A percentile compares a stretch with the other conserved stretches of the same genome.
phyloP scores from a whole-genome alignment of 2,797 vertebrate species.

The Macropus fuliginosus region DNA sequence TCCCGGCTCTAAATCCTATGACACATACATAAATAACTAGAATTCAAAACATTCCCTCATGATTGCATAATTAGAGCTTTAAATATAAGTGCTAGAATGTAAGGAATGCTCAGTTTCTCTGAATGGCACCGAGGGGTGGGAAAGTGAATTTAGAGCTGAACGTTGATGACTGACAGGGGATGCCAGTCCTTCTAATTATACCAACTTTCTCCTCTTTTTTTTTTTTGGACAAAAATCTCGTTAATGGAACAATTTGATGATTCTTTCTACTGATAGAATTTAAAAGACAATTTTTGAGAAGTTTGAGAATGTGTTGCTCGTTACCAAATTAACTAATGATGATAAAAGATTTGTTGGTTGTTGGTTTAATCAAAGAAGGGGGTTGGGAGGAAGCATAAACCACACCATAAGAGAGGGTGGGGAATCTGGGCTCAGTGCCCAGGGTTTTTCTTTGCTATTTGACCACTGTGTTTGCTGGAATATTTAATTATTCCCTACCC shows the following conservation, averaged over 20 bases:
- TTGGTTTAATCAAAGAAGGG: conserved; percentile 51
- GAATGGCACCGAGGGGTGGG: neutral
- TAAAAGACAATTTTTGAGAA: conserved; percentile 7
- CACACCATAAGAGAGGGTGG: conserved; percentile 72
- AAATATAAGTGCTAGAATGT: neutral
- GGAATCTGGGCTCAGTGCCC: conserved; percentile 71
- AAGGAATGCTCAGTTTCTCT: neutral
- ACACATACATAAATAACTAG: conserved; percentile 29
- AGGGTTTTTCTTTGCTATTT: conserved; percentile 72
- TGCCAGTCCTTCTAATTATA: conserved; percentile 50
- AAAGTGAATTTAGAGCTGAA: conserved; percentile 31
- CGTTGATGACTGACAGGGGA: conserved; percentile 2
- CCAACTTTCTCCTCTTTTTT: conserved; percentile 33
- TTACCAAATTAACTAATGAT: conserved; percentile 35
- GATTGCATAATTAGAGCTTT: conserved; percentile 18
- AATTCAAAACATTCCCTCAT: neutral
- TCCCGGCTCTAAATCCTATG: conserved; percentile 38
- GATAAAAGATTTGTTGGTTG: conserved; percentile 57
- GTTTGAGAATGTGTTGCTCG: conserved; percentile 45
- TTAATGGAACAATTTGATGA: conserved; percentile 48
- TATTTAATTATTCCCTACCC: conserved; percentile 67
- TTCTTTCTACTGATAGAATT: conserved; percentile 59
- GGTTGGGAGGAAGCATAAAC: conserved; percentile 15
- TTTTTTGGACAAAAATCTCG: conserved; percentile 44
- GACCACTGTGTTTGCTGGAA: conserved; percentile 70